Base-by-base conservation (phyloP, 2,888 invertebrate species). In the Acronicta aceris region DNA sequence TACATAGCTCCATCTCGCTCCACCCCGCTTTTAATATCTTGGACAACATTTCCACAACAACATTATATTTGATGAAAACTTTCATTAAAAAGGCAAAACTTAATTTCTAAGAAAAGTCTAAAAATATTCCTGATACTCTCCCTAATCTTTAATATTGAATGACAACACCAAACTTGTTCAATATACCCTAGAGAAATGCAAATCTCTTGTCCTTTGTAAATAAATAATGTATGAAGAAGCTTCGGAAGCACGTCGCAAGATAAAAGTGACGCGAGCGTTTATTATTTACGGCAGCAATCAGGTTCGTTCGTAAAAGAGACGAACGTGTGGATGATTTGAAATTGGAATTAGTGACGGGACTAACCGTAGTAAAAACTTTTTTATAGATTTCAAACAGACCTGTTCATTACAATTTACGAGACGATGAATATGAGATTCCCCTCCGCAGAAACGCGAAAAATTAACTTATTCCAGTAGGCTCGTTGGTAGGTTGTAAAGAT, bases 141-240 rank as follows among this genome's bases (percentile, higher is more conserved):
- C 68, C 59, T 69, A 74, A 88, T 88, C 86, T 88, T 89, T 85
- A 90, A 91, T 91, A 91, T 89, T 88, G 87, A 87, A 90, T 84
- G 87, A 86, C 86, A 84, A 87, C 85, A 89, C 84, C 85, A 89
- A 91, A 92, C 85, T 92, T 91, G 88, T 88, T 85, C 89, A 90
- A 91, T 91, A 91, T 85, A 85, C 81, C 80, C 80, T 49, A 67
- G 82, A 81, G 84, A 85, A 81, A 88, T 92, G 91, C 86, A 91
- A 91, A 92, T 91, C 79, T 79, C 65, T 73, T 71, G 81, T 82
- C 83, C 83, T 82, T 81, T 80, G 75, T 78, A 81, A 84, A 89
- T 89, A 88, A 89, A 91, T 90, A 88, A 91, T 90, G 89, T 87
- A 91, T 89, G 85, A 84, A n/a, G n/a, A n/a, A 79, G 74, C 52